Evolutionary conservation across 1,140 invertebrate genomes (phyloP).

Genomic region (Patella vulgata): DNA sequence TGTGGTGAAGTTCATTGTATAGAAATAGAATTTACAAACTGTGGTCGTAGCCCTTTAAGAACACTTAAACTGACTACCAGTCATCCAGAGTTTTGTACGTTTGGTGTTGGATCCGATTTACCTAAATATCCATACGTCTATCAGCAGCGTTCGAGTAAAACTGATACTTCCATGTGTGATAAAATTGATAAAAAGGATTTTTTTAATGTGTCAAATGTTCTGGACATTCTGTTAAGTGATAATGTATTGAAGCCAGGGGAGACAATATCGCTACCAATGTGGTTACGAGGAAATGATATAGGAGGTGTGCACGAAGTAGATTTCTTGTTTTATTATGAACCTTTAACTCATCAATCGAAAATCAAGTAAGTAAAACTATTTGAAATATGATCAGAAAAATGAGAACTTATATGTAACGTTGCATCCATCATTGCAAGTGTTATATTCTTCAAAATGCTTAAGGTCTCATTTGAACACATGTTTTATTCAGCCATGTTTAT

Average conservation of each 20-base stretch:
- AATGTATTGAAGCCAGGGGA: slow-evolving; percentile 70
- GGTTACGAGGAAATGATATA: slow-evolving; percentile 75
- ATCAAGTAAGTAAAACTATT: slow-evolving; percentile 35
- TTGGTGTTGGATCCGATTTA: slow-evolving; percentile 62
- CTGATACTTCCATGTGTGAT: background rate
- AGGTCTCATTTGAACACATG: too few relatives aligned
- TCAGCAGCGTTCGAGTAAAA: slow-evolving; percentile 23
- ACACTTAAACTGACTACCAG: slow-evolving; percentile 76
- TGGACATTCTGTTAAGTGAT: slow-evolving; percentile 45
- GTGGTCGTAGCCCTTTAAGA: slow-evolving; percentile 74
- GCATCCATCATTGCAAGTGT: background rate
- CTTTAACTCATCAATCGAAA: slow-evolving; percentile 66
- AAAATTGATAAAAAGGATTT: slow-evolving; percentile 14
- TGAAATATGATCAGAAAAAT: background rate
- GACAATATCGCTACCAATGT: slow-evolving; percentile 72
- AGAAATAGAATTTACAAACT: slow-evolving; percentile 76
- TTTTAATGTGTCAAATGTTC: slow-evolving; percentile 28
- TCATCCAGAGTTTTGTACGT: slow-evolving; percentile 75
- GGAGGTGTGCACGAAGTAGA: slow-evolving; percentile 75
- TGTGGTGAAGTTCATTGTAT: slow-evolving; percentile 79
- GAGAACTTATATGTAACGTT: background rate
- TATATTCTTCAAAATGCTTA: too few relatives aligned
- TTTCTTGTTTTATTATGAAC: slow-evolving; percentile 80
- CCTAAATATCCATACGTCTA: slow-evolving; percentile 52
- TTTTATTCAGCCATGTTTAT: too few relatives aligned